A percentile compares a stretch with the other conserved stretches of the same genome.
Evolutionary conservation across 1,140 invertebrate species (phyloP).

Genomic region (Aphelinus certus): DNA sequence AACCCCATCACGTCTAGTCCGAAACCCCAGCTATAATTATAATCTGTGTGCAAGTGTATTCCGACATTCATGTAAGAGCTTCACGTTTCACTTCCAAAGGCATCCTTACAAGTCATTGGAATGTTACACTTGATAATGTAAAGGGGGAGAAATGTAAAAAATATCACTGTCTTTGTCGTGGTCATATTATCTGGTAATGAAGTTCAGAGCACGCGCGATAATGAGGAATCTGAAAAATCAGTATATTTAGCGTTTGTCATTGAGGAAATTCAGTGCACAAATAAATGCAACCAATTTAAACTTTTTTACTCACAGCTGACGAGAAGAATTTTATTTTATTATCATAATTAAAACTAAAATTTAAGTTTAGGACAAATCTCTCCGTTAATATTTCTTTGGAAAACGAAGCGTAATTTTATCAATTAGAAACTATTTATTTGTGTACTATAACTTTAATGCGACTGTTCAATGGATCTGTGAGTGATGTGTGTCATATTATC

Average conservation of each 20-base stretch:
- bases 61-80: conserved; percentile 60
- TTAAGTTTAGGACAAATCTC: no score
- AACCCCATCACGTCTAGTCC: conserved; percentile 66
- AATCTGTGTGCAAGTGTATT: conserved; percentile 60
- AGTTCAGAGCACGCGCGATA: conserved; percentile 18
- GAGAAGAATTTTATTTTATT: no score
- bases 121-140: conserved; percentile 48
- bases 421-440: no score
- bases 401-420: no score
- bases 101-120: conserved; percentile 47
- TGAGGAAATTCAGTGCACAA: no score
- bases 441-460: no score
- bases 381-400: no score
- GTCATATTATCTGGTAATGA: conserved; percentile 42
- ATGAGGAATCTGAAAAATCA: conserved; percentile 5
- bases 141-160: conserved; percentile 40
- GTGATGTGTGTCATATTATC: conserved; percentile 43
- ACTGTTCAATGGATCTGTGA: neutral
- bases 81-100: conserved; percentile 58
- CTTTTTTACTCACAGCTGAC: neutral
- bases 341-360: no score
- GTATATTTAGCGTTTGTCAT: no score
- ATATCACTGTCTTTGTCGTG: conserved; percentile 42
- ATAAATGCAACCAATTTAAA: conserved; percentile 24
- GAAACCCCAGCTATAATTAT: conserved; percentile 58